Evolutionary conservation across 2,888 invertebrate species (phyloP).

Genomic region (Orthonevra nobilis): DNA sequence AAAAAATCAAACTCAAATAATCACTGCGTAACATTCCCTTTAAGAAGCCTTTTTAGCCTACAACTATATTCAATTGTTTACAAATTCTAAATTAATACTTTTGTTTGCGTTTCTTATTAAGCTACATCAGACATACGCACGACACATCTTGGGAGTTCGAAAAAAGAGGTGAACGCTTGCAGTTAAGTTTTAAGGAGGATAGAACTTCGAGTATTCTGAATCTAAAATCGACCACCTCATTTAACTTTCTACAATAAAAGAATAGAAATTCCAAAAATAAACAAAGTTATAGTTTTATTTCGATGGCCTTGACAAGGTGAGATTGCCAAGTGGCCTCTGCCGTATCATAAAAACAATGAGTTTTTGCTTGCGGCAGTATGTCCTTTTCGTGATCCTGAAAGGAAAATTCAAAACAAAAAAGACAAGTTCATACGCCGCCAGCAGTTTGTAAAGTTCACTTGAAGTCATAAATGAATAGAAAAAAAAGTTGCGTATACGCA

Average conservation of each 20-base stretch:
- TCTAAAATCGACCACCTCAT: not conserved
- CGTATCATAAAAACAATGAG: slow-evolving; percentile 15
- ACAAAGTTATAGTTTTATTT: too few relatives aligned
- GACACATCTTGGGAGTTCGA: too few relatives aligned
- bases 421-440: not conserved
- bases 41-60: slow-evolving; percentile 18
- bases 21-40: slow-evolving; percentile 10
- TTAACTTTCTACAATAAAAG: not conserved
- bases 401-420: not conserved
- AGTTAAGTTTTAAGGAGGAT: not conserved
- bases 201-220: too few relatives aligned
- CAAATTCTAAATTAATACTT: slow-evolving; percentile 13
- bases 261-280: not conserved
- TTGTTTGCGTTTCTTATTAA: not conserved
- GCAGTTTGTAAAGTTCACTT: not conserved
- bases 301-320: not conserved
- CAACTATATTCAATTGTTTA: slow-evolving; percentile 25
- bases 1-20: slow-evolving; percentile 19
- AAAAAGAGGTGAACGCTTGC: slow-evolving; percentile 12
- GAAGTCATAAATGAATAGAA: not conserved
- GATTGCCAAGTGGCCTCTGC: not conserved
- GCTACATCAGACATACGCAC: too few relatives aligned
- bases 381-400: not conserved
- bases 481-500: slow-evolving; percentile 17
- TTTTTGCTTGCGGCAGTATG: too few relatives aligned